These are phyloP conservation scores for Diadromus collaris DNA, from an alignment of 2,888 invertebrate species.

Conservation along the genomic window DNA sequence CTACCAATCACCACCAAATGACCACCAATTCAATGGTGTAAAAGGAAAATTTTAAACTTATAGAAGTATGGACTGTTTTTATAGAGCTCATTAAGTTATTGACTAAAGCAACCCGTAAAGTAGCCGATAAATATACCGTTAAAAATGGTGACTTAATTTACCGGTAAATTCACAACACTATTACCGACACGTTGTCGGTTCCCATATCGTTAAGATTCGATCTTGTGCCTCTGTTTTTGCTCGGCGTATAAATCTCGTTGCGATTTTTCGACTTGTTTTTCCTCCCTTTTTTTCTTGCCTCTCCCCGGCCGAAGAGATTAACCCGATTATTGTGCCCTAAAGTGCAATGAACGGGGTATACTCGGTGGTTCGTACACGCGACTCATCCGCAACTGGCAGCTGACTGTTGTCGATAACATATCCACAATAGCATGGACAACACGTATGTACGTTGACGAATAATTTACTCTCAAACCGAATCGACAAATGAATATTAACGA, in stretches of 20 bases:
- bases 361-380: not conserved
- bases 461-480: not conserved
- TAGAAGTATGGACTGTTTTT: no score
- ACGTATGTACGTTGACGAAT: slow-evolving; percentile 41
- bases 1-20: no score
- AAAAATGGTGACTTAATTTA: no score
- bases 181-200: slow-evolving; percentile 27
- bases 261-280: not conserved
- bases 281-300: not conserved
- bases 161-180: no score
- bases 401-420: slow-evolving; percentile 27
- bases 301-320: slow-evolving; percentile 12
- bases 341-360: slow-evolving; percentile 31
- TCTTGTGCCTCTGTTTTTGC: not conserved
- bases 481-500: not conserved
- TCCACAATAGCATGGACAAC: slow-evolving; percentile 32
- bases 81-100: no score
- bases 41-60: no score
- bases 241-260: not conserved
- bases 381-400: slow-evolving; percentile 22
- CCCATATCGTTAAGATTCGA: slow-evolving; percentile 13
- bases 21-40: no score
- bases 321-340: not conserved
- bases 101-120: no score
- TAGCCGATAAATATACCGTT: no score